These are phyloP conservation scores for Unio pictorum DNA, from an alignment of 2,888 invertebrate species.

Conservation along the genomic window DNA sequence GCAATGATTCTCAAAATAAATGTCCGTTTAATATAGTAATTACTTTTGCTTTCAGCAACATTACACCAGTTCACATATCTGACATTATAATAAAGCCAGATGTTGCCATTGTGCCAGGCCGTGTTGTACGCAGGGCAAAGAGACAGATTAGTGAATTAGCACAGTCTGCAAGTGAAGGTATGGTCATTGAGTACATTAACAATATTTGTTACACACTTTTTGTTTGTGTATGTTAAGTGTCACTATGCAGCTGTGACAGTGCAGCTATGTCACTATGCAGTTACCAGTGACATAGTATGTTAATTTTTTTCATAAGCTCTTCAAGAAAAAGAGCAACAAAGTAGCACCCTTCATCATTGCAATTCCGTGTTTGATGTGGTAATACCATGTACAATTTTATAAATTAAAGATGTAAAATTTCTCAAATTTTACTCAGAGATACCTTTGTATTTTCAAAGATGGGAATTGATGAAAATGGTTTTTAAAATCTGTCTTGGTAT, in stretches of 20 bases:
- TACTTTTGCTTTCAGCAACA: slow-evolving; percentile 15
- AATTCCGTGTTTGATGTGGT: too few relatives aligned
- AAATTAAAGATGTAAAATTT: too few relatives aligned
- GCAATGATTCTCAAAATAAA: too few relatives aligned
- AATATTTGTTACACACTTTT: too few relatives aligned
- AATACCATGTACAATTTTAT: too few relatives aligned
- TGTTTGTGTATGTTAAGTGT: too few relatives aligned
- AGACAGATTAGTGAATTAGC: slow-evolving; percentile 52
- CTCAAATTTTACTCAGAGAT: too few relatives aligned
- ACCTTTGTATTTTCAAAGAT: too few relatives aligned
- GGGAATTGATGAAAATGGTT: too few relatives aligned
- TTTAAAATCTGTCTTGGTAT: too few relatives aligned
- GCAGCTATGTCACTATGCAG: slow-evolving; percentile 14
- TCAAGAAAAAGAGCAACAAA: not conserved
- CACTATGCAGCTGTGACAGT: not conserved
- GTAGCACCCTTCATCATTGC: too few relatives aligned
- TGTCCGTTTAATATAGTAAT: not conserved
- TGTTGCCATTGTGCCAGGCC: slow-evolving; percentile 53
- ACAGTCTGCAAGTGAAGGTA: slow-evolving; percentile 18
- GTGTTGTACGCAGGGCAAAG: slow-evolving; percentile 56
- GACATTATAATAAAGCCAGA: slow-evolving; percentile 44
- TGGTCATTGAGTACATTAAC: not conserved
- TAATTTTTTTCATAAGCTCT: not conserved
- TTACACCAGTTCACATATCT: slow-evolving; percentile 49
- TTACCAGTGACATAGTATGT: not conserved